A percentile compares a stretch with the other conserved stretches of the same genome.
These are phyloP conservation scores for Catharus minimus DNA, from an alignment of 2,113 vertebrate genomes.

Conservation along the genomic window DNA sequence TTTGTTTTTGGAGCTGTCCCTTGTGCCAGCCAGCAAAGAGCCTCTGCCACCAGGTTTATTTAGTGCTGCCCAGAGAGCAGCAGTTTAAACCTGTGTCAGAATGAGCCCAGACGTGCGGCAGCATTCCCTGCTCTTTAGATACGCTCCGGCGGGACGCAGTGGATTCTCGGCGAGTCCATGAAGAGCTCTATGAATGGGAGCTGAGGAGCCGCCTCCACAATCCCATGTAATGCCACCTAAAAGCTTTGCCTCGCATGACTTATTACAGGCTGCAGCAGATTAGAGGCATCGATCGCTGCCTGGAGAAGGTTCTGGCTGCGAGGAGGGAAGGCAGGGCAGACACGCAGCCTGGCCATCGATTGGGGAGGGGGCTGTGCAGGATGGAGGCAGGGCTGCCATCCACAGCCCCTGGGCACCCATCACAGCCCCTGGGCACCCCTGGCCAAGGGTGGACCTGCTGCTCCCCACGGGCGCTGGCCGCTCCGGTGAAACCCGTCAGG, in stretches of 20 bases:
- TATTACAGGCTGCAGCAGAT: constrained; percentile 90
- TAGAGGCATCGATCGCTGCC: constrained; percentile 93
- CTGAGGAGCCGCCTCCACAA: constrained; percentile 56
- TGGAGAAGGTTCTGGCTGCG: constrained; percentile 83
- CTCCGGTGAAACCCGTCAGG: not conserved
- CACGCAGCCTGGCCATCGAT: constrained; percentile 81
- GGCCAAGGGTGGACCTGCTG: not conserved
- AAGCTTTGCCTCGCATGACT: constrained; percentile 88
- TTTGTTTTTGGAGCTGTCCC: not conserved
- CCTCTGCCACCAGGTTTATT: not conserved
- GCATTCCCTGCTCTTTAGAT: not conserved
- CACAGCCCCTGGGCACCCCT: not conserved
- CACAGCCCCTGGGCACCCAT: too few species aligned
- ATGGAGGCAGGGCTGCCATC: constrained; percentile 76
- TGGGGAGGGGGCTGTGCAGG: constrained; percentile 71
- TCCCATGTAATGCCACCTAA: constrained; percentile 81
- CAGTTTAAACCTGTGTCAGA: not conserved
- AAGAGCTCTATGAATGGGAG: constrained; percentile 67
- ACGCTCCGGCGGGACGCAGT: constrained; percentile 4
- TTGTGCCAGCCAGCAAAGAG: not conserved
- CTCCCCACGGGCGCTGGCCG: not conserved
- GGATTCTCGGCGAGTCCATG: constrained; percentile 53
- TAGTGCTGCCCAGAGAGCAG: not conserved
- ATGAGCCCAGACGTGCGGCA: not conserved
- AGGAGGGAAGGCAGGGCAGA: constrained; percentile 74